Percentiles rank a stretch among this genome's conserved stretches.
Evolutionary conservation across 2,888 invertebrate genomes (phyloP).

Genomic region (Caenorhabditis panamensis): DNA sequence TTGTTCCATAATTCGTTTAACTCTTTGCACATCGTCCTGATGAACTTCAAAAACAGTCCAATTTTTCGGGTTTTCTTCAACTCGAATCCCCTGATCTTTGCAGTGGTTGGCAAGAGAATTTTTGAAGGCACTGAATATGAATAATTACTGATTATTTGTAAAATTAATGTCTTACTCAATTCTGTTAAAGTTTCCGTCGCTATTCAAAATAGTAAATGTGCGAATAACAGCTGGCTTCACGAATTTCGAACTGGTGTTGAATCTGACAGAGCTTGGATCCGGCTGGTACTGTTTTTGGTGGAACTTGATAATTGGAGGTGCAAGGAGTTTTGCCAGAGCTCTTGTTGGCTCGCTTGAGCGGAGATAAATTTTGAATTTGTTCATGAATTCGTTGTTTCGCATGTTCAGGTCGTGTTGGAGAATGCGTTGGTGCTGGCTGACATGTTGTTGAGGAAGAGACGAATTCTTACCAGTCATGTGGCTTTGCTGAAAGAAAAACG

Average conservation of each 20-base stretch:
- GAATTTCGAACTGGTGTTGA: neutral
- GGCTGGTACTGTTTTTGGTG: neutral
- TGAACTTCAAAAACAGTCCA: neutral
- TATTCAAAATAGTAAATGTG: neutral
- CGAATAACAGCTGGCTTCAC: neutral
- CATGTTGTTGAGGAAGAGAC: neutral
- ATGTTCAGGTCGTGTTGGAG: neutral
- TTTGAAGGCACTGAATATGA: neutral
- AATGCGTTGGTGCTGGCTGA: neutral
- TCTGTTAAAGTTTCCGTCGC: neutral
- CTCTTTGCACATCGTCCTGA: neutral
- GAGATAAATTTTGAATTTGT: neutral
- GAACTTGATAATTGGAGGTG: neutral
- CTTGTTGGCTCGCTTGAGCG: neutral
- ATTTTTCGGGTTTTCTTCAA: neutral
- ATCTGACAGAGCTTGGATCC: neutral
- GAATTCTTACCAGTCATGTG: slow-evolving; percentile 9
- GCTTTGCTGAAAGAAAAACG: neutral
- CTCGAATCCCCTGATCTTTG: neutral
- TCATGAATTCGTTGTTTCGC: neutral
- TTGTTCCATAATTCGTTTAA: neutral
- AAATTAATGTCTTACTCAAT: no score
- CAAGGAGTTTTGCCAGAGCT: neutral
- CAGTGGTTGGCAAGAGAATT: neutral
- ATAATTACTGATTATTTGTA: no score